Conservation (phyloP, 1,140 invertebrate genomes). For the Caligus rogercresseyi region DNA sequence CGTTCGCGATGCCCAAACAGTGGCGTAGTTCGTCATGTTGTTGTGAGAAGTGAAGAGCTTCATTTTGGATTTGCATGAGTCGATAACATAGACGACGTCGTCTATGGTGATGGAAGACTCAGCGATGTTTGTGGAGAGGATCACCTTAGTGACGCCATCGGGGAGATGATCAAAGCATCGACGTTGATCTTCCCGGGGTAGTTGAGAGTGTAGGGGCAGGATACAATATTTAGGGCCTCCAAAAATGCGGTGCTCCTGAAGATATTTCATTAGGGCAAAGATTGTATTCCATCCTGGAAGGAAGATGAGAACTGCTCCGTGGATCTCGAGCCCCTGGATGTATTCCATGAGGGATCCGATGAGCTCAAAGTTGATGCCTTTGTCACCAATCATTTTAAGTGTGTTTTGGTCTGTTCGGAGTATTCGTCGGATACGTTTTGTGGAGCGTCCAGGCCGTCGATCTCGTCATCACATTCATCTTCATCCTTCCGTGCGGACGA, state of each 20-base stretch:
- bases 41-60: constrained; percentile 87
- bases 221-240: constrained; percentile 42
- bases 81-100: constrained; percentile 88
- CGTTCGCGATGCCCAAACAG: constrained; percentile 76
- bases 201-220: constrained; percentile 70
- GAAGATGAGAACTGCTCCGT: constrained; percentile 75
- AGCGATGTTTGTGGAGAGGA: constrained; percentile 76
- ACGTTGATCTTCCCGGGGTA: constrained; percentile 72
- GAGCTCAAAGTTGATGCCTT: constrained; percentile 77
- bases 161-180: constrained; percentile 64
- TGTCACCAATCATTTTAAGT: constrained; percentile 62
- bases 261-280: constrained; percentile 68
- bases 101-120: constrained; percentile 92
- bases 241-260: constrained; percentile 56
- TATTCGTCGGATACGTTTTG: constrained; percentile 27
- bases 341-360: constrained; percentile 61
- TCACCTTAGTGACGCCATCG: constrained; percentile 53
- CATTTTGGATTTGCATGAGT: constrained; percentile 85
- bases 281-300: constrained; percentile 88
- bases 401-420: constrained; percentile 39
- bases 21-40: constrained; percentile 85
- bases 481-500: constrained; percentile 29
- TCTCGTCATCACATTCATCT: constrained; percentile 44
- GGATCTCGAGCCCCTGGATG: constrained; percentile 47
- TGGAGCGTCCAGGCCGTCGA: constrained; percentile 37